Base-by-base conservation (phyloP, 2,888 invertebrate genomes). In the Tiliacea aurago region DNA sequence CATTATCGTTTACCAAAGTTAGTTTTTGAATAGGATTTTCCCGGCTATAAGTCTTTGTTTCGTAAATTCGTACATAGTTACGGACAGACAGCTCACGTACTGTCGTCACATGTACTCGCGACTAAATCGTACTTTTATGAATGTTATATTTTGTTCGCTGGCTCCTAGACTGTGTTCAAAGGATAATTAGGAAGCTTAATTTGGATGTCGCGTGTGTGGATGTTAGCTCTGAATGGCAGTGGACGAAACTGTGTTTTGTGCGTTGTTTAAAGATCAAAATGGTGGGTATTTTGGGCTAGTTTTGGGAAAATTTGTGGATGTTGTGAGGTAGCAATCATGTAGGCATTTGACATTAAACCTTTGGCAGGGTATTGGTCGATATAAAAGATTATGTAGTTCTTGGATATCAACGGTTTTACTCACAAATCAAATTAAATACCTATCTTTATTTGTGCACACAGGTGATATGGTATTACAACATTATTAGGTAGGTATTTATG, bases 11-110 rank as follows among this genome's bases (percentile, higher is more conserved):
- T 70, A 63, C 4, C 70, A 63, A 41, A 13, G 9, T 28, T 65
- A 72, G 45, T 76, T 82, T 81, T 75, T 74, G 82, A 81, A 80
- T 78, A 82, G 80, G 74, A 81, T 81, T 88, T 86, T 86, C 83
- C 76, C 63, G 81, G 73, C 87, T 84, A 86, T 89, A 88, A 86
- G 83, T 87, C 90, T 90, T 89, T 90, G 89, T 89, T 89, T 88
- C 83, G 86, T 86, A 86, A 85, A 85, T 89, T 88, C 83, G 87
- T 86, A 87, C 86, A 80, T 86, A 87, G 87, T 85, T 84, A 81
- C 77, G 72, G 85, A 85, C 84, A 87, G 83, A 80, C 85, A 80
- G 75, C 82, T 85, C 88, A 84, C 84, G 85, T 89, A 83, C 73
- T 68, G 78, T 76, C 84, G 84, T 85, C 84, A 79, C 80, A 81